Base-by-base conservation (phyloP, 2,113 vertebrate genomes). In the Cervus canadensis region DNA sequence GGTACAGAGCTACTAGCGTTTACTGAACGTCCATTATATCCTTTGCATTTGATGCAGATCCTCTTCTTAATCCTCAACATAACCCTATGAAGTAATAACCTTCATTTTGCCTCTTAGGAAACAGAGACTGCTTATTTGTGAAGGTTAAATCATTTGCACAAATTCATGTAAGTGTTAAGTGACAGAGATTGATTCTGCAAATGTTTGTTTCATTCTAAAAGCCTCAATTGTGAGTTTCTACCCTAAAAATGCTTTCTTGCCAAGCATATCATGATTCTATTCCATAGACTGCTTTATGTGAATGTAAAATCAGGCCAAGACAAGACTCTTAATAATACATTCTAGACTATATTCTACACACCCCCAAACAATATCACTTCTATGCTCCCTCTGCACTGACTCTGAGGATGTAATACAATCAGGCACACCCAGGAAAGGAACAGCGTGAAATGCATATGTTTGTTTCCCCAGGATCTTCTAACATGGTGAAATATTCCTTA, bases 401-500 rank as follows among this genome's bases (percentile, higher is more conserved):
- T 30, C 2, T 89, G 25, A 62, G 2, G 57, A 15, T 57, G 2
- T 71, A 64, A 95, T 36, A 54, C 5, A 76, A 45, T 74, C 30
- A 93, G 52, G 85, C 67, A 60, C 21, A 71, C 12, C 48, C 50
- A 85, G 85, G 56, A 60, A 4, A 89, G 82, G 19, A 74, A 14
- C 81, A 96, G 87, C 43, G 83, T 62, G 71, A 96, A 96, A 91
- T 15, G 88, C 54, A 87, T 43, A 33, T 30, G 17, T 52, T 57
- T 5, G 25, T 92, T 97, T 96, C 67, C 79, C 21, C 48, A 78
- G 95, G 50, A 93, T 87, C 85, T 95, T 64, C 95, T 94, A 96
- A 94, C 90, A 91, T 7, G 7, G 59, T 7, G 89, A 97, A 97
- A 94, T 97, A 96, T 89, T 87, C 97, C 78, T 67, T 97, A 91